Conservation (phyloP, 2,113 vertebrate genomes). For the Xiphophorus maculatus region DNA sequence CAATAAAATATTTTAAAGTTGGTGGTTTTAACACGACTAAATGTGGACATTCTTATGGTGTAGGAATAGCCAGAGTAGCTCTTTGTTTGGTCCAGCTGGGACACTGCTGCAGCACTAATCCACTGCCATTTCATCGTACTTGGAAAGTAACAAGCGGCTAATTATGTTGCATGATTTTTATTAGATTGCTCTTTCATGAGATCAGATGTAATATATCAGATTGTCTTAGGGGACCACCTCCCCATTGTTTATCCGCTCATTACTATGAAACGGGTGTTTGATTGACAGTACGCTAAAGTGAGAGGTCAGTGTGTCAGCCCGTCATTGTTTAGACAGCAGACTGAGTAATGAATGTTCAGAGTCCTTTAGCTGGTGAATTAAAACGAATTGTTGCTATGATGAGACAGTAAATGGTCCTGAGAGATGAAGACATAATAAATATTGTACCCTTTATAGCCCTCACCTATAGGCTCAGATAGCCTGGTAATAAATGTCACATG, state of each 20-base stretch:
- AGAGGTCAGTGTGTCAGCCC: conserved; percentile 57
- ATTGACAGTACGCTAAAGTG: conserved; percentile 58
- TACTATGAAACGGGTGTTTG: conserved; percentile 49
- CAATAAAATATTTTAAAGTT: too few relatives aligned
- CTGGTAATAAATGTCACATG: conserved; percentile 67
- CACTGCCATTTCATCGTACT: conserved; percentile 17
- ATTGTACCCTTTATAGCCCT: conserved; percentile 25
- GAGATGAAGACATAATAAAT: conserved; percentile 63
- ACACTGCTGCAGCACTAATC: conserved; percentile 26
- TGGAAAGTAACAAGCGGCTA: conserved; percentile 31
- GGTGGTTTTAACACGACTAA: too few relatives aligned
- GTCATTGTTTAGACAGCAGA: conserved; percentile 67
- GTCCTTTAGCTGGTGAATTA: conserved; percentile 66
- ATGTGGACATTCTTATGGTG: too few relatives aligned
- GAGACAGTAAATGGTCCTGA: conserved; percentile 52
- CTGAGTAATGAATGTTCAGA: conserved; percentile 69
- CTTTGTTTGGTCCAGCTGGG: background rate
- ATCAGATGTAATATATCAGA: conserved; percentile 59
- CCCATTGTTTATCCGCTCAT: conserved; percentile 58
- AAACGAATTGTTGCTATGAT: conserved; percentile 70
- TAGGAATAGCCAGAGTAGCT: background rate
- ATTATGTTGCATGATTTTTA: conserved; percentile 52
- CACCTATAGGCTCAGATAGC: conserved; percentile 51
- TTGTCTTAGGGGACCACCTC: conserved; percentile 56
- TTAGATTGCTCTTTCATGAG: conserved; percentile 50